These are phyloP conservation scores for Patagioenas fasciata DNA, from an alignment of 2,113 vertebrate genomes.

Conservation along the genomic window DNA sequence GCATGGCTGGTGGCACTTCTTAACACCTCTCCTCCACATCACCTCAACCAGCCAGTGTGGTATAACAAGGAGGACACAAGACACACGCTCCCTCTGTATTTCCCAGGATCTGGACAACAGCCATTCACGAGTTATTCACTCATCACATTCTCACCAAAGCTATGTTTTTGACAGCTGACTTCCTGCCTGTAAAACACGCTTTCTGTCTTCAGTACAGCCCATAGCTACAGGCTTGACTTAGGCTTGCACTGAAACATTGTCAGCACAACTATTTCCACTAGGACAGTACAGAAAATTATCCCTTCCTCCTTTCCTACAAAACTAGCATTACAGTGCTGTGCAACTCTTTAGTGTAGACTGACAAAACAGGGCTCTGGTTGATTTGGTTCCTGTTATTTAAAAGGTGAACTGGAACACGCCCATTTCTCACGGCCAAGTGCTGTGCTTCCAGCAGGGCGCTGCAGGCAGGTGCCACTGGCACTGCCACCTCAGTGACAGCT, in stretches of 20 bases:
- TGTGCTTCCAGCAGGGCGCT: background rate
- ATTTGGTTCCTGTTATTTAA: background rate
- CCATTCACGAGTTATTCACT: background rate
- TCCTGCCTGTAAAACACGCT: background rate
- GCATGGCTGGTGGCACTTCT: rapidly evolving
- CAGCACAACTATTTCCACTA: background rate
- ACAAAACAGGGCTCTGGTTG: background rate
- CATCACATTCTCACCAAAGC: background rate
- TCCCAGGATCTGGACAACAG: background rate
- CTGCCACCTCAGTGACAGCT: background rate
- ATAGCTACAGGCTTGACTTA: background rate
- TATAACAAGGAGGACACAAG: background rate
- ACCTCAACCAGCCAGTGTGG: rapidly evolving
- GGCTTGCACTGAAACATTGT: background rate
- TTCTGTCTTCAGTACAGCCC: background rate
- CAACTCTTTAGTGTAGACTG: background rate
- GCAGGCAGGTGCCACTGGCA: background rate
- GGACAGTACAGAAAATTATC: background rate
- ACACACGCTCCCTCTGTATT: background rate
- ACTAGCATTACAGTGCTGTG: background rate
- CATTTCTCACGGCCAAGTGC: background rate
- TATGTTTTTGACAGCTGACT: background rate
- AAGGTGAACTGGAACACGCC: background rate
- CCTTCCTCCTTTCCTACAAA: background rate
- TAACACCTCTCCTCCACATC: background rate